Base-by-base conservation (phyloP, 2,113 vertebrate genomes). In the Poeciliopsis turrubarensis region DNA sequence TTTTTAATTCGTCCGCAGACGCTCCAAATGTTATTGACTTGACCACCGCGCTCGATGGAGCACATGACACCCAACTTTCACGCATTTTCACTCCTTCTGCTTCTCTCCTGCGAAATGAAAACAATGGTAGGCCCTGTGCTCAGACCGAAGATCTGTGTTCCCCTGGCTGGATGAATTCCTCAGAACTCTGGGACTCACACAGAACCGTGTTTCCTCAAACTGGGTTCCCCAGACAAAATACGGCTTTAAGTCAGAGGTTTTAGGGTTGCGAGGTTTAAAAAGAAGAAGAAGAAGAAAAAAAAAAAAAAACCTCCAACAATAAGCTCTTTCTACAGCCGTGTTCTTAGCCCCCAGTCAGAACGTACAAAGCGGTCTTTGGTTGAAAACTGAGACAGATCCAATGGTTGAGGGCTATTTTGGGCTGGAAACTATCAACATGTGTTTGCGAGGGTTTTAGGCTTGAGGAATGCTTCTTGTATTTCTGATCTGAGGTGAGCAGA, bases 81-180 rank as follows among this genome's bases (percentile, higher is more conserved):
- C 37, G 61, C 31, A 66, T 31, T 71, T 37, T 77, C 51, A 71
- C 47, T 76, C 78, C 32, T 57, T 57, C 51, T 26, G 61, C 70
- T 68, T 66, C 27, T 73, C 66, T 73, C 75, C 29, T 34, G 68
- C 82, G 67, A 77, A 86, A 69, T 54, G 32, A 80, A 86, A 84
- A 91, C 90, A 92, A 91, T 76, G 84, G 86, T 37, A 10, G 70
- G 68, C 86, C 89, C 80, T 91, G 89, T 91, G 61, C 65, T 82
- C 82, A 70, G 73, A 82, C 77, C 73, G 67, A 27, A 85, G 69
- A 87, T 86, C 78, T 81, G 70, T 32, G 4, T 72, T 15, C 11
- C 68, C 25, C 34, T 75, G 22, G 54, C 60, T 37, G 10, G 5
- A 66, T 73, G 25, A 76, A 83, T 73, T 85, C 82, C 86, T 73